Conservation (phyloP, 2,888 invertebrate species). For the Apamea crenata region DNA sequence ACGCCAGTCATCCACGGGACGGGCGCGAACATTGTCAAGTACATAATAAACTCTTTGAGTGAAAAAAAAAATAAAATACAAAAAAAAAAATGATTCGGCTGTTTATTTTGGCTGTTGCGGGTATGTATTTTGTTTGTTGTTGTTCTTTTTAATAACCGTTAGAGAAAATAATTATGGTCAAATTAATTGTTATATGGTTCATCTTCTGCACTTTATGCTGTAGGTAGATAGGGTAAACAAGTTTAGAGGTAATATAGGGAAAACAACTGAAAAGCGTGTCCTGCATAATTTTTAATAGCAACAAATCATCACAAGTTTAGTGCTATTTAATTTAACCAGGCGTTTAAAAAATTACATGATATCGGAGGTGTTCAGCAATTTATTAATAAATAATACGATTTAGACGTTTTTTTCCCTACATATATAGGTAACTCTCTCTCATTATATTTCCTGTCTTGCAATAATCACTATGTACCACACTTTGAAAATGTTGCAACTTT, state of each 20-base stretch:
- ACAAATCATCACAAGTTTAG: neutral
- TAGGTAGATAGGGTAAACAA: neutral
- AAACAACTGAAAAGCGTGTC: neutral
- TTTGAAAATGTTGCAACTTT: too few species aligned
- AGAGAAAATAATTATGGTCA: neutral
- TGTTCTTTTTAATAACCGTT: neutral
- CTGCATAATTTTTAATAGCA: neutral
- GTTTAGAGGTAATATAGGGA: neutral
- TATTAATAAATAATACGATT: neutral
- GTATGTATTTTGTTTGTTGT: slow-evolving; percentile 55
- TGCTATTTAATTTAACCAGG: slow-evolving; percentile 35
- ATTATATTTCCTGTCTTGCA: too few species aligned
- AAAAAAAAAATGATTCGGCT: slow-evolving; percentile 59
- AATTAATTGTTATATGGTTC: neutral
- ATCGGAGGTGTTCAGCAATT: neutral
- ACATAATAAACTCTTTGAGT: slow-evolving; percentile 57
- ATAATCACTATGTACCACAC: too few species aligned
- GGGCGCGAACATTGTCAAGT: slow-evolving; percentile 60
- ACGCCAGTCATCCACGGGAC: slow-evolving; percentile 65
- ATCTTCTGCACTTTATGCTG: neutral
- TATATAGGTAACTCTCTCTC: neutral
- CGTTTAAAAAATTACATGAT: neutral
- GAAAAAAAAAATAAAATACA: slow-evolving; percentile 43
- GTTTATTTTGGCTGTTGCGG: slow-evolving; percentile 65
- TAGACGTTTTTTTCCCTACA: too few species aligned